Evolutionary conservation across 2,888 invertebrate species (phyloP).

Genomic region (Polyploca ridens): DNA sequence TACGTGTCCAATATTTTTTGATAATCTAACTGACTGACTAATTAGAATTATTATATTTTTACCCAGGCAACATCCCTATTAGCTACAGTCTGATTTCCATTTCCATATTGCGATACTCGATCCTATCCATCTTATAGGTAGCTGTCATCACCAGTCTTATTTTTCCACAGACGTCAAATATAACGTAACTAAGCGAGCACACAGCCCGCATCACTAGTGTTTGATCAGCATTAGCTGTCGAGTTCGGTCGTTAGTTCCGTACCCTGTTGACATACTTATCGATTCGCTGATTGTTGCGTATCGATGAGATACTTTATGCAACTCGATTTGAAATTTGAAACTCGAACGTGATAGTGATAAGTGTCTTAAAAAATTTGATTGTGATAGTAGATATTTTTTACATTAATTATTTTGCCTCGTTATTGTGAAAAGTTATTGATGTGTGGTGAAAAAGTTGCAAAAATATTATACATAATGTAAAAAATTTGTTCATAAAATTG

Average conservation of each 20-base stretch:
- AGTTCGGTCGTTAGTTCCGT: slow-evolving; percentile 17
- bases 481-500: no score
- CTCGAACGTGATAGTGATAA: not conserved
- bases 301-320: slow-evolving; percentile 2
- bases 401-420: no score
- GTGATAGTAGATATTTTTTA: no score
- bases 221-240: slow-evolving; percentile 48
- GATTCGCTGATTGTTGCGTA: slow-evolving; percentile 48
- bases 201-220: slow-evolving; percentile 43
- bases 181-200: slow-evolving; percentile 6
- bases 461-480: no score
- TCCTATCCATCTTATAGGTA: not conserved
- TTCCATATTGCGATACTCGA: no score
- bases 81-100: no score
- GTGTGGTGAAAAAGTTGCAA: no score
- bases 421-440: no score
- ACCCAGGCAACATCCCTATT: no score
- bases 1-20: no score
- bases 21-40: no score
- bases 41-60: no score
- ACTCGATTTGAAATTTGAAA: slow-evolving; percentile 6
- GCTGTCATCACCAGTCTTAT: not conserved
- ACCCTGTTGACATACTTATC: slow-evolving; percentile 47
- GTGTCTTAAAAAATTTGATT: not conserved
- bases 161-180: slow-evolving; percentile 5